Evolutionary conservation across 1,140 invertebrate species (phyloP), one percentile per base, ranked within the genome.

Genomic region (Potamilus streckersoni): DNA sequence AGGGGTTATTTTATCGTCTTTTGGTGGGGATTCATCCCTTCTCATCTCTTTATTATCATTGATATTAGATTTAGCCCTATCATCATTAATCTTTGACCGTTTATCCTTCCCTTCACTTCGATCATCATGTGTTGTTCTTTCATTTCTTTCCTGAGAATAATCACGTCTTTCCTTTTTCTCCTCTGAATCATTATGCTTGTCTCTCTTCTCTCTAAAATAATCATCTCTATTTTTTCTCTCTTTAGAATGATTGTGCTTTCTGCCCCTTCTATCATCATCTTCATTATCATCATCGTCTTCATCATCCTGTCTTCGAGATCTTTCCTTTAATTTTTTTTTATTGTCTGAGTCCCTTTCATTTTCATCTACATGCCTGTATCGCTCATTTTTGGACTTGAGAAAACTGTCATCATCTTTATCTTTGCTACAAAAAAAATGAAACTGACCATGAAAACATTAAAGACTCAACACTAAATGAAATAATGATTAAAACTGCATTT

Each of bases 61-160:
- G 38, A 49, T 49, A 49, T 49, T 49, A 49, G 38, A 49, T 49
- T 49, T 49, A 49, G 38, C 11, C 38, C 38, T 72, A 12, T 56
- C 16, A 55, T 77, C 58, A 23, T 73, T 61, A 61, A 56, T 57
- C 19, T 61, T 59, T 20, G 17, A 57, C 56, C 49, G 55, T 61
- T 73, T 49, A 72, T 64, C 67, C 64, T 73, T 72, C n/a, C 59
- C 61, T 23, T 63, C 69, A 66, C 27, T 70, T 38, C 73, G 55
- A 15, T 74, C 67, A 55, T 66, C 72, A 71, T 64, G 67, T 73
- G 15, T 73, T 56, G 73, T 67, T 19, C 27, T 19, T n/a, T 76
- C 70, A 65, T 69, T 64, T 38, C 80, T 78, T 65, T 68, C 38
- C 20, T 76, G 74, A 61, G 62, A 67, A 31, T 75, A 73, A 14